Percentiles rank a stretch among this genome's conserved stretches.
Evolutionary conservation across 2,113 vertebrate species (phyloP).

Genomic region (Oplegnathus fasciatus): DNA sequence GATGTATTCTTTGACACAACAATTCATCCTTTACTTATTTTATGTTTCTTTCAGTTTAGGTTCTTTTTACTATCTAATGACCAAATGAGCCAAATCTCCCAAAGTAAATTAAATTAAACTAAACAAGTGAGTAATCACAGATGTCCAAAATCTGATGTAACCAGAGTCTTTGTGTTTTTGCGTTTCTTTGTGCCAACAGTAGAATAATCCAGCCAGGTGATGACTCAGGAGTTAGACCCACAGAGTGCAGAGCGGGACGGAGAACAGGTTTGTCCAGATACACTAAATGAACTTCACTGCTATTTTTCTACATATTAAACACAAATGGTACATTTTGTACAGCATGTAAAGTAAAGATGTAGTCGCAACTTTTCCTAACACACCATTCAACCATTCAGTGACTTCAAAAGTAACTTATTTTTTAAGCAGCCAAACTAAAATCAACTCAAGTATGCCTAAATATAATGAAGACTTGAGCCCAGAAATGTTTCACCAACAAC

Average conservation of each 20-base stretch:
- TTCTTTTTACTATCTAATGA: neutral
- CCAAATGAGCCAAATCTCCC: neutral
- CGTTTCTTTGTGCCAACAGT: constrained; percentile 60
- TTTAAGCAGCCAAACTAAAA: neutral
- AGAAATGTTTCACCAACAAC: constrained; percentile 25
- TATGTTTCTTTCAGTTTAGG: neutral
- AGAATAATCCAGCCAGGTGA: constrained; percentile 34
- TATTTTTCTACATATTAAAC: neutral
- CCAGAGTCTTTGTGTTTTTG: constrained; percentile 34
- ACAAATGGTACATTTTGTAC: neutral
- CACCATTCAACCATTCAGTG: neutral
- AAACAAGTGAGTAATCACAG: neutral
- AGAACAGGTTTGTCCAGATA: constrained; percentile 74
- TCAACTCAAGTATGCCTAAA: neutral
- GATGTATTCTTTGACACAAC: neutral
- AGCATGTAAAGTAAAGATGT: neutral
- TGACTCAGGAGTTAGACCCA: constrained; percentile 54
- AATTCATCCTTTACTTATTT: neutral
- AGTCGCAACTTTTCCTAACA: neutral
- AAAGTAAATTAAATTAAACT: neutral
- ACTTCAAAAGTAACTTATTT: neutral
- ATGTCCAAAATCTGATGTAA: constrained; percentile 16
- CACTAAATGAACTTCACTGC: neutral
- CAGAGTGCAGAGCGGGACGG: constrained; percentile 20
- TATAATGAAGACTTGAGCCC: neutral